Conservation (phyloP, 1,140 invertebrate genomes). For the Ladona fulva region DNA sequence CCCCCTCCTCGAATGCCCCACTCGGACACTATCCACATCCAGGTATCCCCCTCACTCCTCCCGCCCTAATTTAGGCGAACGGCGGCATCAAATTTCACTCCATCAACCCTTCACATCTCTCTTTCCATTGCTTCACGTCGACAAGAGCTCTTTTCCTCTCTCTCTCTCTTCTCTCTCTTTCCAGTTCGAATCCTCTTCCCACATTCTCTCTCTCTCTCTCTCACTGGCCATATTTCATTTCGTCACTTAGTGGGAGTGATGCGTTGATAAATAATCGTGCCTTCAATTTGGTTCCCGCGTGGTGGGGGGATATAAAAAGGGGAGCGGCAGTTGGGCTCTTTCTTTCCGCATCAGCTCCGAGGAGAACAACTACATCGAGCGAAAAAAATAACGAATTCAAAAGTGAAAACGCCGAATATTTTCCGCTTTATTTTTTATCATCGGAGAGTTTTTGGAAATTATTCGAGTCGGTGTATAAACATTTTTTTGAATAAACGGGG, state of each 20-base stretch:
- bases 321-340: background rate
- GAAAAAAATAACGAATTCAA: background rate
- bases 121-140: background rate
- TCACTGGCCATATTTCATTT: background rate
- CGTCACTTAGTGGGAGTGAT: slow-evolving; percentile 2
- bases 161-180: background rate
- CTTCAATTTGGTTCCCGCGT: background rate
- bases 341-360: background rate
- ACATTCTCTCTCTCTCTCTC: background rate
- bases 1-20: background rate
- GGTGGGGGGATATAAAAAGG: background rate
- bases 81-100: slow-evolving; percentile 3
- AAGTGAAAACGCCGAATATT: background rate
- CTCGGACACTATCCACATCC: background rate
- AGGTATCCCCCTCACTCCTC: background rate
- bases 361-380: background rate
- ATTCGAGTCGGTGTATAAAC: background rate
- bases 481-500: background rate
- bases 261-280: background rate
- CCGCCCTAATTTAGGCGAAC: background rate
- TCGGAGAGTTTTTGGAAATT: background rate
- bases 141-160: background rate
- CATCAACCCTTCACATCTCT: background rate
- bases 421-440: background rate
- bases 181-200: background rate